Conservation (phyloP, 2,888 invertebrate genomes). For the Dynastes maya region DNA sequence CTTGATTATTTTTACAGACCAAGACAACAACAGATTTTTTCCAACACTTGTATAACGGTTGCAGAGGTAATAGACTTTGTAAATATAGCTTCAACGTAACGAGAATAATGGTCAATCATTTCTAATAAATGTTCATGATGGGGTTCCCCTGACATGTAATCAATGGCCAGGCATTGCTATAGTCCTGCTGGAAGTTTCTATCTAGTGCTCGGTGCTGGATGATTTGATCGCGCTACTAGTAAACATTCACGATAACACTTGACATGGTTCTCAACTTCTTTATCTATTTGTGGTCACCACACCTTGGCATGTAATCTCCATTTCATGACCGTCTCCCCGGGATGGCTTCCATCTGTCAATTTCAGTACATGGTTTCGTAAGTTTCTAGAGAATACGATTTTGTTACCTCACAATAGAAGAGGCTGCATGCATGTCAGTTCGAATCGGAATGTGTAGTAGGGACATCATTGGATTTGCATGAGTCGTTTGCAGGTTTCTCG, state of each 20-base stretch:
- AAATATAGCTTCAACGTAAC: conserved; percentile 51
- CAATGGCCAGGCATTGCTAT: conserved; percentile 56
- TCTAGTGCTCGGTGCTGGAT: conserved; percentile 53
- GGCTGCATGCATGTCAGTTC: conserved; percentile 29
- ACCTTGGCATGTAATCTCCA: conserved; percentile 55
- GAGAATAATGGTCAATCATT: conserved; percentile 53
- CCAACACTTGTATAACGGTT: neutral
- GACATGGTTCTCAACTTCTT: conserved; percentile 37
- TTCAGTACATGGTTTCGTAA: conserved; percentile 38
- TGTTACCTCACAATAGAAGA: conserved; percentile 43
- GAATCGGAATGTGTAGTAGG: conserved; percentile 34
- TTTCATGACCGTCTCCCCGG: conserved; percentile 58
- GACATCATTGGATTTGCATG: neutral
- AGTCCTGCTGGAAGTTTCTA: conserved; percentile 55
- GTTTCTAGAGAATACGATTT: conserved; percentile 47
- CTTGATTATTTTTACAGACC: conserved; percentile 52
- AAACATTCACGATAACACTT: conserved; percentile 50
- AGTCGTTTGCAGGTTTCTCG: too few species aligned
- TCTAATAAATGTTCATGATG: conserved; percentile 53
- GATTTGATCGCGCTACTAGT: conserved; percentile 51
- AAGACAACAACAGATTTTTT: conserved; percentile 47
- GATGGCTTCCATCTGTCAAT: conserved; percentile 58
- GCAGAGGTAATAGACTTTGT: conserved; percentile 49
- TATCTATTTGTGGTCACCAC: conserved; percentile 13
- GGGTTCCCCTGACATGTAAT: conserved; percentile 57